Base-by-base conservation (phyloP, 1,140 invertebrate species). In the Zophobas morio region DNA sequence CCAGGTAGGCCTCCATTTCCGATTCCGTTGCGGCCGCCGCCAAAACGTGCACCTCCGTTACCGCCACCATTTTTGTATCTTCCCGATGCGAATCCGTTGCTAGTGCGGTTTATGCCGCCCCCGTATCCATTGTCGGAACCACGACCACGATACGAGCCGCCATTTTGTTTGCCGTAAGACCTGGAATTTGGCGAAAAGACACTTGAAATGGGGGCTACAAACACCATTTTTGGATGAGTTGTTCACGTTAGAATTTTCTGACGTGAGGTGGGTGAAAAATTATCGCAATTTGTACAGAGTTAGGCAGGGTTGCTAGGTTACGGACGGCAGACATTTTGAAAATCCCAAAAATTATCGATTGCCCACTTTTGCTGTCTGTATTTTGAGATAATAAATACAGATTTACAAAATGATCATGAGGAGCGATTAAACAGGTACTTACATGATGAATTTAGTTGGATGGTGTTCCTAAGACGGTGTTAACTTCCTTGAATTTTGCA, bases 61-160 rank as follows among this genome's bases (percentile, higher is more conserved):
- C 60, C 87, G 74, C 88, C 89, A 34, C 87, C 88, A 33, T 70
- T 57, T 39, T 71, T 92, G 93, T 37, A 77, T 8, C 49, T 34
- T 36, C 51, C 71, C 36, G 53, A 49, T 2, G 32, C 51, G 46
- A 72, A 72, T n/a, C 70, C 70, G 46, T 49, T 72, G n/a, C 70
- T 20, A 20, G 20, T 20, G 20, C 20, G 47, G 39, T 42, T 40
- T 5, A 39, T n/a, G n/a, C 63, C 42, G 35, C n/a, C 5, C 2
- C 57, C 57, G 37, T 3, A 3, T 20, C 20, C 20, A 20, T 20
- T 20, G 20, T 20, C 20, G 20, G 20, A 20, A 20, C 20, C 20
- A 20, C 71, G 20, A 20, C 20, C 20, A 20, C 20, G 20, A 20
- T 20, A 20, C 20, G 20, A 20, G 20, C 20, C 71, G 49, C 71